Evolutionary conservation across 2,113 vertebrate species (phyloP).

Genomic region (Myotis davidii): DNA sequence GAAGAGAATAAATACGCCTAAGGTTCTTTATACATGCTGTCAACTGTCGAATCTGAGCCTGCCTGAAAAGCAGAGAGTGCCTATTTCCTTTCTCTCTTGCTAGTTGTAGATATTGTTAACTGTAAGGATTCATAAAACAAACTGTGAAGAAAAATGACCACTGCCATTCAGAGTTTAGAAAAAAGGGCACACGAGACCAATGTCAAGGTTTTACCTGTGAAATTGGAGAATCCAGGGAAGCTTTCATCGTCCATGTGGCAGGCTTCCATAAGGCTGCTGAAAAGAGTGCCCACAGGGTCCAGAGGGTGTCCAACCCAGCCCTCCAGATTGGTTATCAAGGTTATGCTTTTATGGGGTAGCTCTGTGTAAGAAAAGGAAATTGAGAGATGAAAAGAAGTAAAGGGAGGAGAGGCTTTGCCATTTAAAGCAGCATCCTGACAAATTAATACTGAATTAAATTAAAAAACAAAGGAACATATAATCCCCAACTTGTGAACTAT

Average conservation of each 20-base stretch:
- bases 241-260: constrained; percentile 88
- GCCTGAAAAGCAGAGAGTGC: neutral
- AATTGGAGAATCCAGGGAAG: constrained; percentile 88
- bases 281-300: constrained; percentile 96
- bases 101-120: neutral
- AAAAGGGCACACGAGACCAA: neutral
- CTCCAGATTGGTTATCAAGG: constrained; percentile 94
- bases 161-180: neutral
- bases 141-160: neutral
- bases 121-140: neutral
- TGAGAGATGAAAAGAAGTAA: neutral
- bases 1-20: neutral
- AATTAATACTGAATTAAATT: constrained; percentile 36
- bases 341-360: constrained; percentile 93
- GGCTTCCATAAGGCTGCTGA: constrained; percentile 95
- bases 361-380: constrained; percentile 83
- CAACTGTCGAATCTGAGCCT: neutral
- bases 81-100: neutral
- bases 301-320: constrained; percentile 98
- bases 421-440: constrained; percentile 37
- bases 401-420: neutral
- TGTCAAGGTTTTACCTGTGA: constrained; percentile 86
- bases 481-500: neutral
- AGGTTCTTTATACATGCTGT: neutral
- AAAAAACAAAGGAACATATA: constrained; percentile 3